Evolutionary conservation across 92 coral and sea anemone species (phyloP).

Genomic region (Desmophyllum pertusum): DNA sequence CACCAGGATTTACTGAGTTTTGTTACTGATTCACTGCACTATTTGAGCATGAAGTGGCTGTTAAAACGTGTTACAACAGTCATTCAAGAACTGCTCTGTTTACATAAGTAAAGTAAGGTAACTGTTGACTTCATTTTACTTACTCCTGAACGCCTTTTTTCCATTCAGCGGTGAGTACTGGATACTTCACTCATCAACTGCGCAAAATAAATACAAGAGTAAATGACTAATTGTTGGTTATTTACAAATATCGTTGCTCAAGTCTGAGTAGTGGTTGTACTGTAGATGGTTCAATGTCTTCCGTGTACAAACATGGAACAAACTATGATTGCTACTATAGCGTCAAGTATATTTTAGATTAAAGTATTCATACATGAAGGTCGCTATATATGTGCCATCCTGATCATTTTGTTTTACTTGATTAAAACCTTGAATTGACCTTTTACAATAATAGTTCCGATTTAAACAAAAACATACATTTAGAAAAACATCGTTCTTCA

Average conservation of each 20-base stretch:
- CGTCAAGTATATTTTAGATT: background rate
- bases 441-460: background rate
- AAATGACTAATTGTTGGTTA: conserved; percentile 39
- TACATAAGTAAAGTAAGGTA: conserved; percentile 15
- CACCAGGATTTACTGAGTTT: background rate
- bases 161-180: conserved; percentile 88
- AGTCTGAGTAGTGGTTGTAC: conserved; percentile 19
- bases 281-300: conserved; percentile 1
- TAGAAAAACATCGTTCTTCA: no score
- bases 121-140: conserved; percentile 63
- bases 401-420: background rate
- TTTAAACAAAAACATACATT: background rate
- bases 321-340: background rate
- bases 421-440: background rate
- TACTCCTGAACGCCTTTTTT: conserved; percentile 91
- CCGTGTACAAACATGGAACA: conserved; percentile 3
- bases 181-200: conserved; percentile 69
- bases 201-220: conserved; percentile 48
- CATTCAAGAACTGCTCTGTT: conserved; percentile 6
- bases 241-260: background rate
- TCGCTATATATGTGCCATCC: background rate
- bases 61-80: background rate
- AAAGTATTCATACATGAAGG: background rate
- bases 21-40: background rate
- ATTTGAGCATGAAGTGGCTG: background rate